These are phyloP conservation scores for Scaeva pyrastri DNA, from an alignment of 2,888 invertebrate species.

Conservation along the genomic window DNA sequence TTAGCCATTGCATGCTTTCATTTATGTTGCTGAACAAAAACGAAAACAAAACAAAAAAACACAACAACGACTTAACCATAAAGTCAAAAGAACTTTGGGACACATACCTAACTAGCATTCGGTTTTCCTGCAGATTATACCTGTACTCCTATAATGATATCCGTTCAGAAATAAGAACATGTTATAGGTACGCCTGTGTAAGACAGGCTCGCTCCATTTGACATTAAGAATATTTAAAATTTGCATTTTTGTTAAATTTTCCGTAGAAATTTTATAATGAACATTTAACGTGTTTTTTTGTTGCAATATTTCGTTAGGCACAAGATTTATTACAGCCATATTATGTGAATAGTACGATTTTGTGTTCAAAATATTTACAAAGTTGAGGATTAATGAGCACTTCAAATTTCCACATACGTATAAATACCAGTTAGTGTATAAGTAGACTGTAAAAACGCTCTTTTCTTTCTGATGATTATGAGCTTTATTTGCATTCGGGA, in stretches of 20 bases:
- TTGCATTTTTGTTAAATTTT: conserved; percentile 14
- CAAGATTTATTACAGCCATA: conserved; percentile 6
- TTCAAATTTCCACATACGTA: not conserved
- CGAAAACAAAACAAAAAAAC: not conserved
- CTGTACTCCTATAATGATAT: conserved; percentile 46
- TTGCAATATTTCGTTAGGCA: not conserved
- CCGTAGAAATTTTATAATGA: conserved; percentile 8
- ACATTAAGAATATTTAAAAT: conserved; percentile 15
- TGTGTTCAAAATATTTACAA: not conserved
- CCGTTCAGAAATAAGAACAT: conserved; percentile 14
- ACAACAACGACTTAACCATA: not conserved
- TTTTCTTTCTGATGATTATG: too few relatives aligned
- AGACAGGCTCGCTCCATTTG: not conserved
- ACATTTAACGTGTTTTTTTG: conserved; percentile 6
- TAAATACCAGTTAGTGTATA: too few relatives aligned
- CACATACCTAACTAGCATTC: conserved; percentile 4
- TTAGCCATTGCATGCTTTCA: conserved; percentile 59
- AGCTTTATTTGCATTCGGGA: too few relatives aligned
- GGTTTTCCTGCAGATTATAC: conserved; percentile 26
- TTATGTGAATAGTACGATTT: not conserved
- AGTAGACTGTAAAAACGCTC: too few relatives aligned
- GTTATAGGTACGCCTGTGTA: not conserved
- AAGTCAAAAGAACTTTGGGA: conserved; percentile 12
- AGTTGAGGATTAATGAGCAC: not conserved
- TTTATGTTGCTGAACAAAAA: conserved; percentile 1